Base-by-base conservation (phyloP, 2,888 invertebrate species). In the Tenthredo notha region DNA sequence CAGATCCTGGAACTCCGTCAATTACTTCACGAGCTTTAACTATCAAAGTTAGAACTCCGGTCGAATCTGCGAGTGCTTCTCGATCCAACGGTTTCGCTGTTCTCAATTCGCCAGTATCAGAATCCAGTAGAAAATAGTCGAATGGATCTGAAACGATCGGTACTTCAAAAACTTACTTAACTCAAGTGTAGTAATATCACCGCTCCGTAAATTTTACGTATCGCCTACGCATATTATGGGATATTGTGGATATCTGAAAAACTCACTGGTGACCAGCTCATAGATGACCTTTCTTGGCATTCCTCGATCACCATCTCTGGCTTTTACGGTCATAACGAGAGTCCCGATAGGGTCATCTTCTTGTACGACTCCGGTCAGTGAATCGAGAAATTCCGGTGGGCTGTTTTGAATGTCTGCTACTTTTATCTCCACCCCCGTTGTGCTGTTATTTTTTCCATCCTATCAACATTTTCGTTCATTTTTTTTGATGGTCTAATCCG, bases 301-400 rank as follows among this genome's bases (percentile, higher is more conserved):
- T 0, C 98, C 98, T 15, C 96, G 94, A 90, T 98, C 98, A 0
- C 98, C 98, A 92, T 98, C 98, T 72, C 97, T 94, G 0, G 98
- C 98, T 91, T 96, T 96, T 12, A 98, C 95, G 0, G 96, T 96
- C 93, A 98, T 95, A 0, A 97, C 97, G 67, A 97, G 93, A 0
- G 97, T 97, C 15, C 98, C 98, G 61, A 98, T 97, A 0, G 97
- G 96, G 85, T 97, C 97, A 90, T 98, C 97, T 92, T 98, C 98
- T 37, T 95, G 94, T 50, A 98, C 95, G 37, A 98, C 96, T 0
- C 97, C 97, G 18, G 96, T 96, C 84, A 98, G 94, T 0, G 97
- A 96, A 0, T 97, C 97, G 75, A 96, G 95, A 94, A 98, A 98
- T 84, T 96, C 95, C 0, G 98, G 98, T 0, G 98, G 97, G 0